Evolutionary conservation across 2,888 invertebrate species (phyloP), one percentile per base, ranked within the genome.

Genomic region (Dicranocentrus wangi): DNA sequence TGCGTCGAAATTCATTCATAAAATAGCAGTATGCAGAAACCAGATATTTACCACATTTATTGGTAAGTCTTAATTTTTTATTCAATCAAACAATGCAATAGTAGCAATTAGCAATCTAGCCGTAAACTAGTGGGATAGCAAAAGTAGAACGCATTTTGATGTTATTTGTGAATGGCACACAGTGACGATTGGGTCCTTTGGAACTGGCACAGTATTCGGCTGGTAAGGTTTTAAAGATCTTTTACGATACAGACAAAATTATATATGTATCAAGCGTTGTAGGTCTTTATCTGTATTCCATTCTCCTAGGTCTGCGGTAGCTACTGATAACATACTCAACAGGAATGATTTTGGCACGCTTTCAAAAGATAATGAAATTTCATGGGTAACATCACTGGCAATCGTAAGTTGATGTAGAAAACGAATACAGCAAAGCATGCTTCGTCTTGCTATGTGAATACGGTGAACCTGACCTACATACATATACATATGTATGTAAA

Each of bases 341-440:
- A 39, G 70, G 15, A 55, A 60, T 17, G 53, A 76, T 13, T 70
- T 76, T 28, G 28, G n/a, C 0, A 19, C 13, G 0, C 43, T 81
- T 2, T 65, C 92, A 89, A 89, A 90, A 10, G 88, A 89, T 27
- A 88, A 90, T 0, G 90, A 90, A 68, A 88, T 89, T 1, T 91
- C 92, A 0, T 89, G 92, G 89, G 87, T 92, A 2, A 91, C 90
- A 0, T 91, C 91, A 53, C 87, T 91, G 1, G 90, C 81, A 1
- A 75, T 81, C 53, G 81, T 81, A 63, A 81, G 42, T 68, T 42
- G 3, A 51, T 3, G 55, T 28, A 43, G 25, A 25, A 63, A 63
- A 61, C 8, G 17, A 69, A 55, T 51, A 27, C 39, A 8, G 5
- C 39, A 8, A 39, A 8, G 13, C 13, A 39, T 5, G 39, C 39